Evolutionary conservation across 2,113 vertebrate species (phyloP).

Genomic region (Diphyllodes magnificus): DNA sequence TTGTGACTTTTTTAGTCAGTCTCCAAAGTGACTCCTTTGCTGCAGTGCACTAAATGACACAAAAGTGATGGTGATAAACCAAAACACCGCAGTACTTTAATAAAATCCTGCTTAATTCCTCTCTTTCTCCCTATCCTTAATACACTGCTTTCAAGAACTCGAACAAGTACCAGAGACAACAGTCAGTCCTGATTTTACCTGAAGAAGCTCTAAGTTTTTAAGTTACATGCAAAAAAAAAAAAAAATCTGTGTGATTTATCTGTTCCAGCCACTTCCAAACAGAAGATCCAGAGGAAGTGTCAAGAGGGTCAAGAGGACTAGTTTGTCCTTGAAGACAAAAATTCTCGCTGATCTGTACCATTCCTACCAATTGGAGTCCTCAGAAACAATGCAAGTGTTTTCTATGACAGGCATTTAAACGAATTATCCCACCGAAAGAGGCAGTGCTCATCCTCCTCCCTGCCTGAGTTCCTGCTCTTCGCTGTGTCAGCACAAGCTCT

Average conservation of each 20-base stretch:
- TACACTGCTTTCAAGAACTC: neutral
- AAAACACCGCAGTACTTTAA: neutral
- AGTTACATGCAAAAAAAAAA: rapidly evolving
- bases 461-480: neutral
- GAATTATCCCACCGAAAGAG: neutral
- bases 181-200: neutral
- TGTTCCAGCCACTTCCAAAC: neutral
- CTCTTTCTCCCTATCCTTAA: neutral
- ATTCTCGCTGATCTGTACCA: neutral
- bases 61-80: neutral
- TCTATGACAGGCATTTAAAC: neutral
- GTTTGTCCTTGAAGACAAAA: neutral
- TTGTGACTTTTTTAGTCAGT: neutral
- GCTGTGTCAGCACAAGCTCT: constrained; percentile 12
- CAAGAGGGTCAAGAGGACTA: neutral
- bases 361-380: rapidly evolving
- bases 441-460: neutral
- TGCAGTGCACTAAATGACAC: neutral
- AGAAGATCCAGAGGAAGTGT: neutral
- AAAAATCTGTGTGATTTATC: rapidly evolving
- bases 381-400: neutral
- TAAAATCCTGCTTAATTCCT: neutral
- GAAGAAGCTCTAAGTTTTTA: neutral
- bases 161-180: neutral
- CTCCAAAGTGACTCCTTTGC: neutral